These are phyloP conservation scores for Cichlasoma orientale DNA, from an alignment of 2,797 vertebrate genomes.

Conservation along the genomic window DNA sequence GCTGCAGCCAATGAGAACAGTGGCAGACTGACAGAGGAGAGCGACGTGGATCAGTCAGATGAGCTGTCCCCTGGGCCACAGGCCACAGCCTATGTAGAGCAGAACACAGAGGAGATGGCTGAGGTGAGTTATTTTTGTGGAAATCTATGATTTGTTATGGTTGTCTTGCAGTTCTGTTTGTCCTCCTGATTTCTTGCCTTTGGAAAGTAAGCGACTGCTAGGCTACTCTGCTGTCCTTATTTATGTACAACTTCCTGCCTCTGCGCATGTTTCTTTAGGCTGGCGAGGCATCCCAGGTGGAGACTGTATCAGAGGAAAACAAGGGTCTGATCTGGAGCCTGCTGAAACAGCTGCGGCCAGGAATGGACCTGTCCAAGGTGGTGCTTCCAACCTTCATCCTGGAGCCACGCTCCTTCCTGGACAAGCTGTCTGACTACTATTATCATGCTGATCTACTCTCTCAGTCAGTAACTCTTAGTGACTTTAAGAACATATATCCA, in stretches of 20 bases:
- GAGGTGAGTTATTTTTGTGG: constrained; percentile 80
- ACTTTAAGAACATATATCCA: too few relatives aligned
- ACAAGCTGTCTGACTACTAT: constrained; percentile 96
- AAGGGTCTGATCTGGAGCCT: constrained; percentile 92
- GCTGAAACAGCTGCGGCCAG: constrained; percentile 91
- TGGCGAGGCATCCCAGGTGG: constrained; percentile 89
- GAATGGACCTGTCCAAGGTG: constrained; percentile 96
- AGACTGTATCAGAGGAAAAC: constrained; percentile 94
- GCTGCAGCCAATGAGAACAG: constrained; percentile 84
- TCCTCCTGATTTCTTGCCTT: not conserved
- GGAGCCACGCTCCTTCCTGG: constrained; percentile 95
- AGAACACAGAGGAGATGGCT: constrained; percentile 91
- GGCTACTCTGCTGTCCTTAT: not conserved
- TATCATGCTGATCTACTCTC: constrained; percentile 95
- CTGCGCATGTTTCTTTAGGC: constrained; percentile 72
- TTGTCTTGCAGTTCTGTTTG: not conserved
- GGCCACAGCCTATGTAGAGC: constrained; percentile 90
- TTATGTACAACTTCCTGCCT: not conserved
- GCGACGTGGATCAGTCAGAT: constrained; percentile 90
- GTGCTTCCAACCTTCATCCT: constrained; percentile 95
- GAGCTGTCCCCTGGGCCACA: constrained; percentile 78
- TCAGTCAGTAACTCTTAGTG: constrained; percentile 79
- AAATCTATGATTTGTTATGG: not conserved
- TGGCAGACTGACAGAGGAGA: constrained; percentile 87
- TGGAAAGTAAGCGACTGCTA: not conserved